Base-by-base conservation (phyloP, 2,797 vertebrate species). In the Cynodonichthys magdalenae region DNA sequence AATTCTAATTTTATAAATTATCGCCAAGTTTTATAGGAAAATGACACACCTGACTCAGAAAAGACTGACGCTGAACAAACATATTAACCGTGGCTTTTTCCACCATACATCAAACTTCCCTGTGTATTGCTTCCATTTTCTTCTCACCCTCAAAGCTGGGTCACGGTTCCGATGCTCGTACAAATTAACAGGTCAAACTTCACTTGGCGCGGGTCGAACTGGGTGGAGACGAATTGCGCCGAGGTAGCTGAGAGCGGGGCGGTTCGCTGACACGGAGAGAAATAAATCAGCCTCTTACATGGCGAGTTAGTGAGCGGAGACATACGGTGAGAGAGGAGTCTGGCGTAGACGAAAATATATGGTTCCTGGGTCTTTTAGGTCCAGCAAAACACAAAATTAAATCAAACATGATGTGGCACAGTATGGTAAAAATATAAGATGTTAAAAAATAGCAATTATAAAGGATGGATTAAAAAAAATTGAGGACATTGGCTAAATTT, bases 241-340 rank as follows among this genome's bases (percentile, higher is more conserved):
- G 47, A 62, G 59, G 69, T 49, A 46, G 58, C 48, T 41, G 34
- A 47, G 50, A 24, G 60, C 27, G 20, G 27, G 59, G 9, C 2
- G 2, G 20, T 59, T 69, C 79, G 82, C 82, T 87, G 82, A 83
- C 52, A 18, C 62, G 62, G 63, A 60, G 66, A 71, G 81, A 84
- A 86, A 82, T 76, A 79, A 84, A 85, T 71, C 53, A 76, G 74
- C 69, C 74, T 46, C 58, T 71, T 66, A 71, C 73, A 79, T 71
- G 83, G 74, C 75, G 75, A 47, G 69, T 71, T 59, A 47, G 75
- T 73, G 75, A 73, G 71, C 67, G 63, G 71, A 71, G 69, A 63
- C 75, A 55, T 79, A 69, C 63, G 61, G 66, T 31, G 29, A 59
- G 55, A 56, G 58, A 70, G 66, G 66, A 74, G 71, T 72, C 53